A percentile compares a stretch with the other conserved stretches of the same genome.
Conservation (phyloP, 53 echinoderm and acorn worm genomes). For the Antedon mediterranea region DNA sequence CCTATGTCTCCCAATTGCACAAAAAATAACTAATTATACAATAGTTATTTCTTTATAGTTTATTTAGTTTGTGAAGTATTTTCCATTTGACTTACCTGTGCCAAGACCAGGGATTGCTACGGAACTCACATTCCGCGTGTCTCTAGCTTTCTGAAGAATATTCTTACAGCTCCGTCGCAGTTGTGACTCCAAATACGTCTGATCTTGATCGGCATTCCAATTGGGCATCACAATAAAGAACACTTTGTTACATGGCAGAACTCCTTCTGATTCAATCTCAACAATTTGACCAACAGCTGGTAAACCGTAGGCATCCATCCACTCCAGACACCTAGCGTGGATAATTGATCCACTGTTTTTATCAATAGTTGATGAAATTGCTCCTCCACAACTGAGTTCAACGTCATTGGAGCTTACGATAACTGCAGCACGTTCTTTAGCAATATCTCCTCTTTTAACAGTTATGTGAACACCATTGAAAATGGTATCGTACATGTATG, state of each 20-base stretch:
- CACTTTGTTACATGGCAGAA: background rate
- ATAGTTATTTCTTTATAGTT: no score
- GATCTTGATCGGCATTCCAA: background rate
- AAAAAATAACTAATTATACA: no score
- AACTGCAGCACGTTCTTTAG: background rate
- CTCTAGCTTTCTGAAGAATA: background rate
- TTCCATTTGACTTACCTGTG: slow-evolving; percentile 17
- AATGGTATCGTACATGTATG: background rate
- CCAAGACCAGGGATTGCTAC: slow-evolving; percentile 46
- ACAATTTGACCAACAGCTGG: background rate
- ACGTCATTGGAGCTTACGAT: background rate
- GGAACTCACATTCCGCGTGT: background rate
- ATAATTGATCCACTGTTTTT: background rate
- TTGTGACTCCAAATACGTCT: background rate
- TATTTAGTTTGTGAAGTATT: no score
- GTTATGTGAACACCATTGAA: background rate
- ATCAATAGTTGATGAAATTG: background rate
- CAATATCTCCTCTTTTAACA: background rate
- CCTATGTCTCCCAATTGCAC: no score
- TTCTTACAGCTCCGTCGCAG: background rate
- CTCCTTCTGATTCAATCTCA: background rate
- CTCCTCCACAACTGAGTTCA: background rate
- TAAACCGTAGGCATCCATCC: background rate
- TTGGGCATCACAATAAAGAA: background rate
- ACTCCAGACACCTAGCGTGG: background rate